A percentile compares a stretch with the other conserved stretches of the same genome.
Evolutionary conservation across 2,797 vertebrate genomes (phyloP).

Genomic region (Cossypha niveicapilla): DNA sequence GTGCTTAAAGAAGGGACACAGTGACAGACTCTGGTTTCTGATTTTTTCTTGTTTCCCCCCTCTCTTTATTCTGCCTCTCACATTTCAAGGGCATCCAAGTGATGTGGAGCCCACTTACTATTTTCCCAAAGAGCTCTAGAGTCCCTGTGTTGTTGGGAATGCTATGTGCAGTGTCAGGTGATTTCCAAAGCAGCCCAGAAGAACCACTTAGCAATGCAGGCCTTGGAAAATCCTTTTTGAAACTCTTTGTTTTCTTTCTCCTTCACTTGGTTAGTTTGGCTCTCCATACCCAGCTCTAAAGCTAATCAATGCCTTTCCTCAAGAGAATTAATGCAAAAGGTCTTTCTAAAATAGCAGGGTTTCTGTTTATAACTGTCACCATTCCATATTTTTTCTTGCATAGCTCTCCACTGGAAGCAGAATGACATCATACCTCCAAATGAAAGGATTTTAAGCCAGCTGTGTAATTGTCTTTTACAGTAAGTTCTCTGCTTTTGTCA

Average conservation of each 20-base stretch:
- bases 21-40: neutral
- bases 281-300: neutral
- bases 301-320: neutral
- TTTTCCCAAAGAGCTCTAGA: neutral
- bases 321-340: neutral
- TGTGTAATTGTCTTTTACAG: neutral
- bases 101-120: neutral
- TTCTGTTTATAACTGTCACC: neutral
- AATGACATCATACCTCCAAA: neutral
- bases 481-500: neutral
- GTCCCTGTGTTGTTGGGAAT: neutral
- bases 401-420: neutral
- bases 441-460: neutral
- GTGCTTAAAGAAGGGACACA: neutral
- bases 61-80: neutral
- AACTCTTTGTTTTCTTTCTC: accelerated
- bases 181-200: neutral
- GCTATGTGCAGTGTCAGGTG: neutral
- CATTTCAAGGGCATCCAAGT: neutral
- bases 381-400: neutral
- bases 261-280: neutral
- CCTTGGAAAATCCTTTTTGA: neutral
- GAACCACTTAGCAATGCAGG: neutral
- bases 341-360: neutral
- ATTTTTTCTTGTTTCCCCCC: neutral